Conservation (phyloP, 2,113 vertebrate genomes). For the Capreolus pygargus region DNA sequence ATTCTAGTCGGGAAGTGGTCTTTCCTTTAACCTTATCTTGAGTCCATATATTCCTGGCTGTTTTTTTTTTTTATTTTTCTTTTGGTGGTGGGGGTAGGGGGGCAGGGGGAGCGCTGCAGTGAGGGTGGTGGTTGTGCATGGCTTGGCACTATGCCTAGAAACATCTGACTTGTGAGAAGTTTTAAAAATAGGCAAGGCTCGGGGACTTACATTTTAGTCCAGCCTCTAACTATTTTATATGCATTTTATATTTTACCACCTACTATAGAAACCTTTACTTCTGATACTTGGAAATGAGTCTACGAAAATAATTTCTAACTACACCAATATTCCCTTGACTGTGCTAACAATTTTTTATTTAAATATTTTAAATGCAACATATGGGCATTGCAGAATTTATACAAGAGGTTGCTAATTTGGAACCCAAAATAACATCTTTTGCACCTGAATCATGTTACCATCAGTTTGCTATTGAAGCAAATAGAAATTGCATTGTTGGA, state of each 20-base stretch:
- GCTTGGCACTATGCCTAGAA: neutral
- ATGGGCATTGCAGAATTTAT: neutral
- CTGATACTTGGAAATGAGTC: neutral
- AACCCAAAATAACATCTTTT: constrained; percentile 29
- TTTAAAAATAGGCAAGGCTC: constrained; percentile 2
- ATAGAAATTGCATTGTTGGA: neutral
- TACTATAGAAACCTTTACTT: neutral
- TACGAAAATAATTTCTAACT: neutral
- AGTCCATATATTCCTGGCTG: neutral
- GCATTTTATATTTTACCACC: neutral
- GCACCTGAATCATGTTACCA: neutral
- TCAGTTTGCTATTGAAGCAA: constrained; percentile 5
- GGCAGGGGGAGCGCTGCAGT: neutral
- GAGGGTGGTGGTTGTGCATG: neutral
- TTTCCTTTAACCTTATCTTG: neutral
- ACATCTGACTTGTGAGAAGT: neutral
- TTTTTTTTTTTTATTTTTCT: neutral
- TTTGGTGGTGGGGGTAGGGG: neutral
- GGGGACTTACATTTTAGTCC: neutral
- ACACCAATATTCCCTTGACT: neutral
- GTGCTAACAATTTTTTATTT: neutral
- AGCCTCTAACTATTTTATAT: neutral
- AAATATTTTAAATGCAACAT: neutral
- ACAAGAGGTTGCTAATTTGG: neutral
- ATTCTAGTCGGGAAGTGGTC: neutral